A percentile compares a stretch with the other conserved stretches of the same genome.
Evolutionary conservation across 1,140 invertebrate species (phyloP).

Genomic region (Ceratoteleas bidentatus): DNA sequence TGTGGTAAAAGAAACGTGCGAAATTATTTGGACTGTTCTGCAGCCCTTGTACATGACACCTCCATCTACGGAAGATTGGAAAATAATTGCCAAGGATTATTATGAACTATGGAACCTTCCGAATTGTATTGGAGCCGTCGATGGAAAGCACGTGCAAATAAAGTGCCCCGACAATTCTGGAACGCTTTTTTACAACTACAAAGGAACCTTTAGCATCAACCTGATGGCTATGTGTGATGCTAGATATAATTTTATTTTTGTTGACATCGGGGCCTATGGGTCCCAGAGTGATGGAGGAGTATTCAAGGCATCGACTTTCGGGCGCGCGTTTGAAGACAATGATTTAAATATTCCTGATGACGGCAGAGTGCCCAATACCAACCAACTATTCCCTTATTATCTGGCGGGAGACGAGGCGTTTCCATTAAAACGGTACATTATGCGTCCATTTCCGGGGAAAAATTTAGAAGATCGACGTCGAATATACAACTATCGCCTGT

Average conservation of each 20-base stretch:
- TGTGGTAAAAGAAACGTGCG: neutral
- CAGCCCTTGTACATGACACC: neutral
- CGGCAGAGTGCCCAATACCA: neutral
- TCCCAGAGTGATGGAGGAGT: constrained; percentile 59
- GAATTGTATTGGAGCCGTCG: constrained; percentile 70
- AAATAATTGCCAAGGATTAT: constrained; percentile 69
- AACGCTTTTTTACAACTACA: constrained; percentile 63
- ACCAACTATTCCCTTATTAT: neutral
- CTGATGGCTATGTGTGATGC: constrained; percentile 70
- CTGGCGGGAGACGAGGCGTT: neutral
- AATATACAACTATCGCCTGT: neutral
- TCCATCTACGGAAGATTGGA: constrained; percentile 66
- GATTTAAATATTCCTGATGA: too few species aligned
- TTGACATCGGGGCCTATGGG: constrained; percentile 76
- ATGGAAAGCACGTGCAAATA: constrained; percentile 43
- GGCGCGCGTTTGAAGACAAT: neutral
- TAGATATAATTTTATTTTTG: constrained; percentile 56
- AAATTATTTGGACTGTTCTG: neutral
- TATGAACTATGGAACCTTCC: constrained; percentile 71
- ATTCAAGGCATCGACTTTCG: neutral
- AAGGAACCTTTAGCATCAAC: constrained; percentile 55
- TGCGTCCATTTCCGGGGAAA: neutral
- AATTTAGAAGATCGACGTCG: neutral
- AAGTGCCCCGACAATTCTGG: constrained; percentile 52
- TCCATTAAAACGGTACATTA: neutral